phyloP scores from a whole-genome alignment of 2,113 vertebrate genomes.

The Ramphastos sulfuratus region DNA sequence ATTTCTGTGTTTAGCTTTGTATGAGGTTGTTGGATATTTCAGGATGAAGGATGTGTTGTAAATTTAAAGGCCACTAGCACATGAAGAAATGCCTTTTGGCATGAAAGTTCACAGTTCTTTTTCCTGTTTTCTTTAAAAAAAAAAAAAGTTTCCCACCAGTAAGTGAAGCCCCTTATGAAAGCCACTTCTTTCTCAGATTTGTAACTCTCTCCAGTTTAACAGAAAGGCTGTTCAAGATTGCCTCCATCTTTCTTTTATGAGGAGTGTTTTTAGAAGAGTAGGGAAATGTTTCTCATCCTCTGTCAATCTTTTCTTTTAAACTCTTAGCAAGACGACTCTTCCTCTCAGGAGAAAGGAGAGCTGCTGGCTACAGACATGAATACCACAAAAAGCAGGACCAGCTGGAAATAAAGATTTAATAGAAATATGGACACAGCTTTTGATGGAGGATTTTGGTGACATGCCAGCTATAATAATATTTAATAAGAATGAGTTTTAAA shows the following conservation, averaged over 20 bases:
- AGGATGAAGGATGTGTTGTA: not conserved
- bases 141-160: slow-evolving; percentile 13
- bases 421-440: not conserved
- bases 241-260: not conserved
- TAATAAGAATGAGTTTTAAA: not conserved
- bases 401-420: not conserved
- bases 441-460: not conserved
- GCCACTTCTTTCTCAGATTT: not conserved
- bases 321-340: not conserved
- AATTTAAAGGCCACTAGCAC: slow-evolving; percentile 29
- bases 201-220: slow-evolving; percentile 3
- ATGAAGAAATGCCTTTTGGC: slow-evolving; percentile 15
- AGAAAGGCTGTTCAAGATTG: not conserved
- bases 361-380: not conserved
- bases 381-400: not conserved
- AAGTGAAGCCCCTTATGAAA: slow-evolving; percentile 14
- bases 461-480: not conserved
- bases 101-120: not conserved
- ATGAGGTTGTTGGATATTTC: not conserved
- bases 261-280: not conserved
- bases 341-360: not conserved
- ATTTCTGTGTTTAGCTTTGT: slow-evolving; percentile 22
- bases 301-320: not conserved
- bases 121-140: not conserved
- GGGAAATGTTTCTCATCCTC: not conserved